phyloP scores from a whole-genome alignment of 2,888 invertebrate genomes.

The Cryptocheilus praepositus region DNA sequence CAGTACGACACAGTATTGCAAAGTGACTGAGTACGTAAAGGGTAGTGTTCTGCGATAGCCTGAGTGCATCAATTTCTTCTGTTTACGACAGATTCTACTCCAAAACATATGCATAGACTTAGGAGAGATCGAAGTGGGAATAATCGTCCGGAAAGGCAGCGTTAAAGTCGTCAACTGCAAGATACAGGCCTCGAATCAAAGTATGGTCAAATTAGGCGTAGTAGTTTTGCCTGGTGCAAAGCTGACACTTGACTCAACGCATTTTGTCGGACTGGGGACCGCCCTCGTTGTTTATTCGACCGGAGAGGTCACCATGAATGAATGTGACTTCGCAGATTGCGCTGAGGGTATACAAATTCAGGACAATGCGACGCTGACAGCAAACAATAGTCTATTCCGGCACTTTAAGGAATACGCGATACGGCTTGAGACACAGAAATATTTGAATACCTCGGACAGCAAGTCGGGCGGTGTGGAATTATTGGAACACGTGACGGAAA shows the following conservation, averaged over 20 bases:
- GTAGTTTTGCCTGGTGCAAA: slow-evolving; percentile 75
- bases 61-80: too few species aligned
- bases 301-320: slow-evolving; percentile 62
- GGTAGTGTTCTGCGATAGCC: too few species aligned
- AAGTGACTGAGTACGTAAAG: too few species aligned
- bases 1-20: too few species aligned
- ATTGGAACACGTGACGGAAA: slow-evolving; percentile 55
- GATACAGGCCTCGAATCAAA: slow-evolving; percentile 75
- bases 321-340: slow-evolving; percentile 72
- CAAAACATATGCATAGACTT: slow-evolving; percentile 78
- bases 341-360: slow-evolving; percentile 71
- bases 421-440: slow-evolving; percentile 75
- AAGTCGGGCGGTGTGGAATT: slow-evolving; percentile 61
- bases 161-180: slow-evolving; percentile 76
- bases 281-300: slow-evolving; percentile 73
- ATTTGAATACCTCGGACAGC: slow-evolving; percentile 50
- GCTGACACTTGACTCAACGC: slow-evolving; percentile 75
- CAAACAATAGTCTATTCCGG: slow-evolving; percentile 70
- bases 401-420: slow-evolving; percentile 77
- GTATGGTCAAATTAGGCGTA: slow-evolving; percentile 77
- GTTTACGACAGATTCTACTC: slow-evolving; percentile 69
- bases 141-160: slow-evolving; percentile 76
- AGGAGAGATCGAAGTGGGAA: slow-evolving; percentile 76
- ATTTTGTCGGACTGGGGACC: slow-evolving; percentile 76
- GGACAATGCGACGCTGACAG: slow-evolving; percentile 72